A percentile compares a stretch with the other conserved stretches of the same genome.
Conservation (phyloP, 2,797 vertebrate genomes). For the Melanotaenia boesemani region DNA sequence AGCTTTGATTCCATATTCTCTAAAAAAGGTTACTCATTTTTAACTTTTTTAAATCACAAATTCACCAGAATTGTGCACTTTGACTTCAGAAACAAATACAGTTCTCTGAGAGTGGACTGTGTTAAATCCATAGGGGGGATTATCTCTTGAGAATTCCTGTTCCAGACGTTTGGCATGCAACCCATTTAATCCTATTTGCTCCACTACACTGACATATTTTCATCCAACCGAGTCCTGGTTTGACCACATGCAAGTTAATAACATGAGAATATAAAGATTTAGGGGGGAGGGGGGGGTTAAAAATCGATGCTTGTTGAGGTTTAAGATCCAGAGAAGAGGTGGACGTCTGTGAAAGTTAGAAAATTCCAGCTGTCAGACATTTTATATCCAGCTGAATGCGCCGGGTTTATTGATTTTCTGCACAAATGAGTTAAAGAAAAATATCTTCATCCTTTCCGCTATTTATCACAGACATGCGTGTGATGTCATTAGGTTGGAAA, state of each 20-base stretch:
- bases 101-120: slow-evolving; percentile 71
- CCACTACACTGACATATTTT: slow-evolving; percentile 88
- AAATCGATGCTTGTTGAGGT: background rate
- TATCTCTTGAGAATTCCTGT: slow-evolving; percentile 84
- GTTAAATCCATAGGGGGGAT: slow-evolving; percentile 80
- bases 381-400: background rate
- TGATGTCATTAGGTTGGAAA: slow-evolving; percentile 14
- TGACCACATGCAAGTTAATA: slow-evolving; percentile 56
- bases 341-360: background rate
- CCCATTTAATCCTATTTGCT: slow-evolving; percentile 92
- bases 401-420: slow-evolving; percentile 36
- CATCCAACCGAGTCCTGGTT: slow-evolving; percentile 85
- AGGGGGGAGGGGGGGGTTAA: too few relatives aligned
- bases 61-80: slow-evolving; percentile 24
- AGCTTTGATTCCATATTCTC: background rate
- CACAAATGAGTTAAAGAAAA: slow-evolving; percentile 16
- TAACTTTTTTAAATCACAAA: slow-evolving; percentile 7
- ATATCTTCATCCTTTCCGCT: slow-evolving; percentile 6
- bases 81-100: slow-evolving; percentile 58
- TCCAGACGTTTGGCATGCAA: slow-evolving; percentile 85
- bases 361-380: slow-evolving; percentile 1
- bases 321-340: slow-evolving; percentile 1
- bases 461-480: slow-evolving; percentile 41
- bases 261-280: slow-evolving; percentile 57
- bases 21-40: slow-evolving; percentile 6